Percentiles rank a stretch among this genome's conserved stretches.
These are phyloP conservation scores for Cephus sareptanus DNA, from an alignment of 2,888 invertebrate genomes.

Conservation along the genomic window DNA sequence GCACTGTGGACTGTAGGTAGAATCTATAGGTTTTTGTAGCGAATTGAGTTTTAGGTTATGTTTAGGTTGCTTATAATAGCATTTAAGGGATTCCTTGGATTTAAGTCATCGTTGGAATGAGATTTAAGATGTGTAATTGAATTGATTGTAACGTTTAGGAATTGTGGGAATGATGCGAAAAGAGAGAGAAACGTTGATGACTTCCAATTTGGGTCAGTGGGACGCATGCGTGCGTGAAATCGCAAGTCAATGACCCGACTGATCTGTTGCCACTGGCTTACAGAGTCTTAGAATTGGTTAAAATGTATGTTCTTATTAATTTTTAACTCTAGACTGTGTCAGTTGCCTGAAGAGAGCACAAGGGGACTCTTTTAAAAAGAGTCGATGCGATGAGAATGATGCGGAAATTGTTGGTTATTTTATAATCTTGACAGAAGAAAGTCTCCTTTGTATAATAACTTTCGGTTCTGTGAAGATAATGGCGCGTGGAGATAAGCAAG, in stretches of 20 bases:
- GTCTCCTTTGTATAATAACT: not conserved
- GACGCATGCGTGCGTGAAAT: slow-evolving; percentile 59
- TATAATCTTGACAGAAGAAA: not conserved
- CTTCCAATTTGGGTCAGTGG: slow-evolving; percentile 58
- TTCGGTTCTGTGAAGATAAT: not conserved
- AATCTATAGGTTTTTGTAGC: not conserved
- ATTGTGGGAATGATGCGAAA: not conserved
- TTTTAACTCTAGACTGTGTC: not conserved
- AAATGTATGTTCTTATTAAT: not conserved
- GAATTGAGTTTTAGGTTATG: not conserved
- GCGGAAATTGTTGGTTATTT: not conserved
- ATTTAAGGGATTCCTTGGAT: too few species aligned
- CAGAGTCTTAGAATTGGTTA: not conserved
- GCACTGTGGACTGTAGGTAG: not conserved
- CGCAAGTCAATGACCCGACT: slow-evolving; percentile 59
- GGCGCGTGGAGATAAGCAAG: not conserved
- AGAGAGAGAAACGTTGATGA: slow-evolving; percentile 34
- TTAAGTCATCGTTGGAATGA: not conserved
- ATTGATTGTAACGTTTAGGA: not conserved
- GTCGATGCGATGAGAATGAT: not conserved
- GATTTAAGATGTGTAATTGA: not conserved
- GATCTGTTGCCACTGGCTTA: slow-evolving; percentile 29
- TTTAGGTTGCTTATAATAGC: not conserved
- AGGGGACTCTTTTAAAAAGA: not conserved
- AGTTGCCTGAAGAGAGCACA: not conserved